phyloP scores from a whole-genome alignment of 2,113 vertebrate genomes.

The Conger conger region DNA sequence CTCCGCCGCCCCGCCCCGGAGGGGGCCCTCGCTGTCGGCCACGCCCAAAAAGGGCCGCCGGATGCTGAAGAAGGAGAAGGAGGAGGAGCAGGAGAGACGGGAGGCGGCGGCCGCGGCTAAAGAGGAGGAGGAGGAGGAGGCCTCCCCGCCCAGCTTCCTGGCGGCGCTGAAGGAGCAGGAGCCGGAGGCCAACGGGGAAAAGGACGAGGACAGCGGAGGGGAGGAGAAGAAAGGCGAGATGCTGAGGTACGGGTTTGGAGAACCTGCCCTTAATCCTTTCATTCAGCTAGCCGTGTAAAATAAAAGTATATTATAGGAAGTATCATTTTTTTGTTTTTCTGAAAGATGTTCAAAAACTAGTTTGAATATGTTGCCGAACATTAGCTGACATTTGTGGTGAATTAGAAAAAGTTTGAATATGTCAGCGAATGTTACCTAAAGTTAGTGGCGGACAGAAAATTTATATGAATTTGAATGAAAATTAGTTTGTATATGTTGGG shows the following conservation, averaged over 20 bases:
- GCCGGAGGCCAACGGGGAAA: slow-evolving; percentile 52
- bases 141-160: neutral
- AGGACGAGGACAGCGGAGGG: slow-evolving; percentile 51
- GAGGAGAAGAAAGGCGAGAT: slow-evolving; percentile 65
- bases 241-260: slow-evolving; percentile 48
- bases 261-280: neutral
- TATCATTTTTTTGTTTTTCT: no score
- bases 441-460: no score
- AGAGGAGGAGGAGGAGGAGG: slow-evolving; percentile 60
- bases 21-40: slow-evolving; percentile 50
- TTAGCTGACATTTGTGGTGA: no score
- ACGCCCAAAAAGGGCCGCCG: slow-evolving; percentile 59
- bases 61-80: slow-evolving; percentile 66
- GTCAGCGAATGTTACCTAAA: no score
- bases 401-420: no score
- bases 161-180: slow-evolving; percentile 31
- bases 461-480: no score
- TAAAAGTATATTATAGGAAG: no score
- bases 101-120: slow-evolving; percentile 61
- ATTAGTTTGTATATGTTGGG: no score
- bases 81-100: slow-evolving; percentile 40
- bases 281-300: neutral
- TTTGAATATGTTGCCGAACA: no score
- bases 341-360: no score
- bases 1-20: slow-evolving; percentile 21